Evolutionary conservation across 2,797 vertebrate genomes (phyloP), one percentile per base, ranked within the genome.

Genomic region (Ctenopoma kingsleyae): DNA sequence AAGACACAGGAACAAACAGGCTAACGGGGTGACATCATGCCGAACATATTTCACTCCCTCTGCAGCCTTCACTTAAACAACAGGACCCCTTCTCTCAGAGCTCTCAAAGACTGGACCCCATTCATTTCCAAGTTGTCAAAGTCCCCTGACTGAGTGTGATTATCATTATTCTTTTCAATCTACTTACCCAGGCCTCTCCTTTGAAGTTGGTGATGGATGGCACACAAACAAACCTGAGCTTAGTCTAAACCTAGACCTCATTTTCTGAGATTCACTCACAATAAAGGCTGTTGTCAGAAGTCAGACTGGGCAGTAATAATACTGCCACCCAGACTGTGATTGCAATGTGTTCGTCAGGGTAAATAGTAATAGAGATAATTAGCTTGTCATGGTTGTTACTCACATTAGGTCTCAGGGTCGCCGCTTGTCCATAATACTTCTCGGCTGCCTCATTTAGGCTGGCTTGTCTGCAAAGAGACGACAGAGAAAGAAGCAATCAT

Each of bases 361-460:
- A 70, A 81, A 82, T 41, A 71, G 68, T 71, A 78, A 78, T 32
- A 44, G 48, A 59, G 61, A 58, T 59, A 66, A 79, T 85, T 81
- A 76, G 78, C 36, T 71, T 32, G 49, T 52, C 55, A 46, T 30
- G 53, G 55, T 83, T 65, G 36, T 93, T 32, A 98, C 98, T 99
- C 93, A 99, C 98, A 53, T 98, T 95, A 68, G 98, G 97, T 93
- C 97, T 96, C 82, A 99, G 92, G 77, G 82, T 95, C 4, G 98
- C 98, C 46, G 98, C 97, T 92, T 95, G 95, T 91, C 96, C 93
- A 19, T 99, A 99, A 89, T 98, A 98, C 83, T 95, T 97, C 92
- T 99, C 98, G 0, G 98, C 98, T 74, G 96, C 97, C 86, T 97
- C 96, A 59, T 99, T 99, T 74, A 99, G 96, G 91, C 96, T 98